These are phyloP conservation scores for Alexandromys fortis DNA, from an alignment of 2,113 vertebrate genomes.

Conservation along the genomic window DNA sequence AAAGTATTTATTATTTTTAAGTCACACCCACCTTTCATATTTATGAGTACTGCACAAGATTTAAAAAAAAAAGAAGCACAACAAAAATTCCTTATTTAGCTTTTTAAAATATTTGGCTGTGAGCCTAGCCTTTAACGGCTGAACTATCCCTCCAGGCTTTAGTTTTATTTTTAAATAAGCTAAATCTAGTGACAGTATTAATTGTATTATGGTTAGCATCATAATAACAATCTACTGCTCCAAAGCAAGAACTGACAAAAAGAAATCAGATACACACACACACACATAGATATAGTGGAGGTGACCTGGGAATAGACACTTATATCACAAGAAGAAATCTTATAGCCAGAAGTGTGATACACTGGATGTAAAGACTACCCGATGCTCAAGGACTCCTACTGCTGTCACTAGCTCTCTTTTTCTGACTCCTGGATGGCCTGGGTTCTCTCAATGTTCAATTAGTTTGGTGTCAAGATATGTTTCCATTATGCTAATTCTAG, in stretches of 20 bases:
- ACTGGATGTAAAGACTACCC: neutral
- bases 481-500: neutral
- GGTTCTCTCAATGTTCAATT: neutral
- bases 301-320: neutral
- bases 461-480: neutral
- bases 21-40: neutral
- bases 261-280: slow-evolving; percentile 9
- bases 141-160: too few relatives aligned
- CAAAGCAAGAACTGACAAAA: slow-evolving; percentile 33
- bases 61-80: neutral
- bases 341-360: slow-evolving; percentile 17
- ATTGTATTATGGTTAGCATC: slow-evolving; percentile 19
- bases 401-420: neutral
- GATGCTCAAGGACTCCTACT: neutral
- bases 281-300: neutral
- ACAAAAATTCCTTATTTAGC: neutral
- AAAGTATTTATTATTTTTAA: slow-evolving; percentile 25
- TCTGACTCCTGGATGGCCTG: neutral
- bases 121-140: too few relatives aligned
- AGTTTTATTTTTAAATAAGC: slow-evolving; percentile 33
- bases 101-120: slow-evolving; percentile 33
- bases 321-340: neutral
- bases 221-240: neutral
- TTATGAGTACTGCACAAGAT: neutral
- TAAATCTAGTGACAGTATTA: slow-evolving; percentile 17